Percentiles rank a stretch among this genome's conserved stretches.
phyloP scores from a whole-genome alignment of 2,797 vertebrate genomes.

The Octomys mimax region DNA sequence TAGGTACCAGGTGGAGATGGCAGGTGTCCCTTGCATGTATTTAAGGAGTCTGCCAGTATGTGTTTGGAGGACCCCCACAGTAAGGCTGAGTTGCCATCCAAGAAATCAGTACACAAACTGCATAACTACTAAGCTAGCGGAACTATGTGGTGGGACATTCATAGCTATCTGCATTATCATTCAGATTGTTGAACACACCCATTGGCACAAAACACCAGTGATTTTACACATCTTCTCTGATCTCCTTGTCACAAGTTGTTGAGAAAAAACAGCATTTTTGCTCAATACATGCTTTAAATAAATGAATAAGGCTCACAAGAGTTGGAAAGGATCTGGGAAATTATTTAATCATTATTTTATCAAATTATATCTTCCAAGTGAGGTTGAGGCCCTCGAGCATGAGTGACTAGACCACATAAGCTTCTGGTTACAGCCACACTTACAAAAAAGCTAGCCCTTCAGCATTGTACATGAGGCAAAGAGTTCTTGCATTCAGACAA shows the following conservation, averaged over 20 bases:
- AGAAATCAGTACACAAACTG: neutral
- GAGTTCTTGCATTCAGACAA: neutral
- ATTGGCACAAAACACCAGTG: neutral
- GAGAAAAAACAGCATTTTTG: neutral
- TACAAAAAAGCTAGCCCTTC: neutral
- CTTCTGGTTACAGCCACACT: slow-evolving; percentile 4
- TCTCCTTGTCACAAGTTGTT: neutral
- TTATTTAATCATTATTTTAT: slow-evolving; percentile 31
- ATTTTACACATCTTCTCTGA: neutral
- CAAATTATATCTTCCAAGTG: slow-evolving; percentile 29
- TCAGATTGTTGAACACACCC: neutral
- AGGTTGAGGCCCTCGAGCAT: neutral
- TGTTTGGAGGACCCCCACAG: neutral
- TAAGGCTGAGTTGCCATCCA: neutral
- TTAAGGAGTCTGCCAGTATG: neutral
- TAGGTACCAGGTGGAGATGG: neutral
- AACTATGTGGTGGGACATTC: neutral
- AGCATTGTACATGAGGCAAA: neutral
- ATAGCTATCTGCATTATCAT: neutral
- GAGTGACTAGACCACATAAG: neutral
- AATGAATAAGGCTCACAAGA: slow-evolving; percentile 24
- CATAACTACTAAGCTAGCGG: neutral
- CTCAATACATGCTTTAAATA: neutral
- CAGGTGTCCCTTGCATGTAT: neutral
- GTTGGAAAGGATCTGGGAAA: neutral